Base-by-base conservation (phyloP, 2,888 invertebrate genomes). In the Drosophila putrida region DNA sequence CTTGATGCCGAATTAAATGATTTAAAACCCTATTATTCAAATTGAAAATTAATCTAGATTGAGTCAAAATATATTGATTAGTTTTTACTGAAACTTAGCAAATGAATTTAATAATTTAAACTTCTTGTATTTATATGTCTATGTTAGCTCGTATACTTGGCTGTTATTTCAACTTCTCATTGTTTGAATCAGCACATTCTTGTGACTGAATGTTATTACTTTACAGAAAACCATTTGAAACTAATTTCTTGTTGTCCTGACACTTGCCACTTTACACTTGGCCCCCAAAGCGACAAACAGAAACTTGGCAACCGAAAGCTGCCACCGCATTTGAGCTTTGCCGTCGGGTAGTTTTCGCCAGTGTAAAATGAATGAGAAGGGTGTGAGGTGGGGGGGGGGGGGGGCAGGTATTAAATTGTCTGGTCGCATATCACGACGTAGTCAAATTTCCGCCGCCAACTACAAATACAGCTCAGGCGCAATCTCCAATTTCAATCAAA, bases 401-500 rank as follows among this genome's bases (percentile, higher is more conserved):
- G 58, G 38, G n/a, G n/a, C n/a, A 38, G 60, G 83, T 77, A 85
- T 85, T 79, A 85, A 84, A 82, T 77, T 79, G 88, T 83, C 83
- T 83, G 88, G 82, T 75, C 85, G 80, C 82, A 79, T 77, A 77
- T 82, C 82, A 76, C 62, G 80, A 71, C 80, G 82, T 74, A 83
- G 88, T 83, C 83, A 83, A 88, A 88, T 88, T 83, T 83, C 88
- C 88, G 83, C 68, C 69, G 77, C 66, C 67, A 76, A 73, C 68
- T 78, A 69, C 78, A 84, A 84, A 87, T 81, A 78, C 72, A 72
- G 79, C 71, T 71, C 75, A 68, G 68, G 72, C 74, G 66, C 85
- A 88, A 84, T 84, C 88, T 84, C 88, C 80, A 88, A 84, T 84
- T 84, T 88, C 83, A 84, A 84, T 84, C 80, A 88, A 88, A 82